Conservation (phyloP, 2,113 vertebrate species). For the Poeciliopsis occidentalis region DNA sequence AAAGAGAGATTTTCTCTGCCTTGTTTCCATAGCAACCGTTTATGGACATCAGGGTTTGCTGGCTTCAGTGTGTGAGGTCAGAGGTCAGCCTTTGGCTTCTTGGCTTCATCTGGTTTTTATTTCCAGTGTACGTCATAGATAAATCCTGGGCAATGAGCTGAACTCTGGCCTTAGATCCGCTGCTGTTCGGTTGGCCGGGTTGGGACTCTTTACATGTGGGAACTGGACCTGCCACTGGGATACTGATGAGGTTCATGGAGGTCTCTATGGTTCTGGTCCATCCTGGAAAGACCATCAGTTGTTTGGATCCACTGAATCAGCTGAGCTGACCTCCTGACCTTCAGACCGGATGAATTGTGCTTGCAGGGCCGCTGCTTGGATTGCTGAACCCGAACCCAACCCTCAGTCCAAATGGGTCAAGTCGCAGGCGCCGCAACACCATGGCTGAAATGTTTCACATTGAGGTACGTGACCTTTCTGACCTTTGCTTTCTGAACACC, state of each 20-base stretch:
- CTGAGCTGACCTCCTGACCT: neutral
- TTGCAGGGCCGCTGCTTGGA: constrained; percentile 56
- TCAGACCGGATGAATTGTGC: neutral
- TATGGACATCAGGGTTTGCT: neutral
- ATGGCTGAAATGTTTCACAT: constrained; percentile 64
- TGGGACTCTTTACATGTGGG: neutral
- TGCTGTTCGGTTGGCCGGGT: no score
- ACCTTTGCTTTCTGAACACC: neutral
- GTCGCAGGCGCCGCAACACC: constrained; percentile 41
- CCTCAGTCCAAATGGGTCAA: neutral
- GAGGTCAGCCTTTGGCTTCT: neutral
- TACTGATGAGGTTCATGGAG: no score
- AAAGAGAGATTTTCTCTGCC: neutral
- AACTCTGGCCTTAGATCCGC: neutral
- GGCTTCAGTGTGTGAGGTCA: neutral
- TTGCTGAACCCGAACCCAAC: constrained; percentile 32
- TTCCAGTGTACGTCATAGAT: no score
- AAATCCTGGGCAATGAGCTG: no score
- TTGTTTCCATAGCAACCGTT: neutral
- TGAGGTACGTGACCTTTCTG: constrained; percentile 49
- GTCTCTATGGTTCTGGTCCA: no score
- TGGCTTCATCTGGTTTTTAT: neutral
- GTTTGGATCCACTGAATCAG: neutral
- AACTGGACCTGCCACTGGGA: no score
- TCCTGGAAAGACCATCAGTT: no score